Evolutionary conservation across 2,113 vertebrate genomes (phyloP), one percentile per base, ranked within the genome.

Genomic region (Spilogale gracilis): DNA sequence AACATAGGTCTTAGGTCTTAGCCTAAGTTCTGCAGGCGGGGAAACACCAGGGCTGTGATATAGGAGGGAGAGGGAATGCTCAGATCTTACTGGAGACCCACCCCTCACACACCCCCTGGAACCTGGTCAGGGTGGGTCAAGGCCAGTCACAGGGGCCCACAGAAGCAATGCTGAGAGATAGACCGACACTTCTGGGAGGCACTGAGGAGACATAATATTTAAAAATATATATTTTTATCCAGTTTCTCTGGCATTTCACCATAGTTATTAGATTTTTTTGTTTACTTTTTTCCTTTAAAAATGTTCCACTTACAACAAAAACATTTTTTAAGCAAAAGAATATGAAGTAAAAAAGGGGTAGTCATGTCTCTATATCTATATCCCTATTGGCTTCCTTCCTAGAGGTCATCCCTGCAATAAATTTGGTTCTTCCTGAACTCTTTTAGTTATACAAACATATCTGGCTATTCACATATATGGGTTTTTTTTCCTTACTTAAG

Each of bases 161-260:
- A 1, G 25, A 30, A 95, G 14, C 32, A 50, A 61, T 18, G 60
- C n/a, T 17, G 6, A 83, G 17, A 23, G 3, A 16, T 30, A 60
- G 45, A n/a, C 12, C 3, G 65, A 61, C 11, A 38, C 13, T 3
- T 65, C 61, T 32, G 20, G 13, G 30, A 45, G 25, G 20, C 3
- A 1, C 45, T 48, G 43, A 48, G 23, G 32, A 67, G 52, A 52
- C 23, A 67, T 3, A 12, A 30, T 38, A 73, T 92, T 54, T 65
- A 43, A 21, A 73, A 73, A 45, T 54, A 82, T 38, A 52, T 17
- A 58, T 63, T 85, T 13, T 63, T 56, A 20, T 63, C n/a, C 23
- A 56, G 18, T 94, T 91, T 86, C n/a, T 92, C n/a, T 52, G 79
- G 16, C n/a, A 69, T 86, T 89, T 74, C 60, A 86, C 90, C 38